Evolutionary conservation across 2,797 vertebrate species (phyloP), one percentile per base, ranked within the genome.

Genomic region (Heterohyrax brucei): DNA sequence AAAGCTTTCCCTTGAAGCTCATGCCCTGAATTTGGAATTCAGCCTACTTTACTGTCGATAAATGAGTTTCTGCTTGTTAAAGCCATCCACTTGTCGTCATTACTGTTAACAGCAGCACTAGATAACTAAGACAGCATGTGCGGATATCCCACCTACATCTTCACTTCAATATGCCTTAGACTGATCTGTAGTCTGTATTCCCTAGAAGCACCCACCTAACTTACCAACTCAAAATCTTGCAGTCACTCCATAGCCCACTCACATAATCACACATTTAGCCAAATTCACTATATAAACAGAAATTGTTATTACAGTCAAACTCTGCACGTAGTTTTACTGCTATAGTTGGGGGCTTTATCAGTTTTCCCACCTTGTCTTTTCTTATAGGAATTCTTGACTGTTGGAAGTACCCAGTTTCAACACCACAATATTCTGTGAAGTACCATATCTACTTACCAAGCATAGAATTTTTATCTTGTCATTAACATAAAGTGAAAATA

Each of bases 331-430:
- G 28, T 19, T 62, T 87, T 30, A 66, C 5, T 30, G 7, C 2
- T 4, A 1, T 48, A 28, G n/a, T 66, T 62, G 61, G 73, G 22
- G 61, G 24, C 3, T 89, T 89, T 87, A 61, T 56, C 7, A 53
- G 39, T 80, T 94, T 56, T 12, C 10, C 50, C 14, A 79, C 5
- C 4, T 82, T 94, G 44, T 28, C 64, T 87, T 81, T 93, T 93
- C 9, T 90, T 50, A 46, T 1, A 88, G n/a, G 0, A 83, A 79
- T 80, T 3, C 3, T 62, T 86, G 21, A 3, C 56, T 86, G 21
- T 5, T 70, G 19, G 24, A 75, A 85, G 8, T 7, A 61, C 2
- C 1, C 10, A 59, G 18, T 84, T 93, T 85, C 44, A 76, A 61
- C 59, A 68, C n/a, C 3, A 72, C 22, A 59, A n/a, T 76, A 30